Evolutionary conservation across 2,888 invertebrate species (phyloP).

Genomic region (Tribolium freemani): DNA sequence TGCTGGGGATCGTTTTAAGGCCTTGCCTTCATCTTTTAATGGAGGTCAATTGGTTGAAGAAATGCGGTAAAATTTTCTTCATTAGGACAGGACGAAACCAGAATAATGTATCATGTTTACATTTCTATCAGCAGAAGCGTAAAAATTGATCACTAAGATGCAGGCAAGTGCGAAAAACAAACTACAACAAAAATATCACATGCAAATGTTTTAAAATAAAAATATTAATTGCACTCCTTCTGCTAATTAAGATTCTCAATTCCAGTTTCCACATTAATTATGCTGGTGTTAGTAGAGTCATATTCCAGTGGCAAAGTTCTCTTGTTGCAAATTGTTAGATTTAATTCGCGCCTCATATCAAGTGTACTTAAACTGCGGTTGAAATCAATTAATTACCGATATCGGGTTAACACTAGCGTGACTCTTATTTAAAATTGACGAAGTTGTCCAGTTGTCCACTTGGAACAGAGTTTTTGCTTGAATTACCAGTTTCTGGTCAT

Average conservation of each 20-base stretch:
- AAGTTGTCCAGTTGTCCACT: neutral
- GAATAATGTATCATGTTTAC: neutral
- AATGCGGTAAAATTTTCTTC: neutral
- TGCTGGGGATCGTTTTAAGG: neutral
- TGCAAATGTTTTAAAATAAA: neutral
- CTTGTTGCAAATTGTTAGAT: neutral
- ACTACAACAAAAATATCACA: no score
- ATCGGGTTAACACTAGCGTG: neutral
- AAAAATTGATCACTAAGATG: no score
- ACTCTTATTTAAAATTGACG: neutral
- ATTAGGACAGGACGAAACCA: neutral
- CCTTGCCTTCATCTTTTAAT: slow-evolving; percentile 11
- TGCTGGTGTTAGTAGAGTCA: neutral
- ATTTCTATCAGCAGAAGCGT: neutral
- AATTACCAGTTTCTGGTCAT: neutral
- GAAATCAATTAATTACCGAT: neutral
- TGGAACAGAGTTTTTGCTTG: neutral
- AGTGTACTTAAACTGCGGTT: neutral
- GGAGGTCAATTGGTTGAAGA: slow-evolving; percentile 17
- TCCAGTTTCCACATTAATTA: neutral
- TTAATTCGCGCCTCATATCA: neutral
- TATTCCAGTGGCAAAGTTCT: neutral
- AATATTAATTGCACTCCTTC: neutral
- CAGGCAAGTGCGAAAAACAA: no score
- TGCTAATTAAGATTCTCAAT: neutral